These are phyloP conservation scores for Chiridota heheva DNA, from an alignment of 35 echinoderm and acorn worm genomes.

Conservation along the genomic window DNA sequence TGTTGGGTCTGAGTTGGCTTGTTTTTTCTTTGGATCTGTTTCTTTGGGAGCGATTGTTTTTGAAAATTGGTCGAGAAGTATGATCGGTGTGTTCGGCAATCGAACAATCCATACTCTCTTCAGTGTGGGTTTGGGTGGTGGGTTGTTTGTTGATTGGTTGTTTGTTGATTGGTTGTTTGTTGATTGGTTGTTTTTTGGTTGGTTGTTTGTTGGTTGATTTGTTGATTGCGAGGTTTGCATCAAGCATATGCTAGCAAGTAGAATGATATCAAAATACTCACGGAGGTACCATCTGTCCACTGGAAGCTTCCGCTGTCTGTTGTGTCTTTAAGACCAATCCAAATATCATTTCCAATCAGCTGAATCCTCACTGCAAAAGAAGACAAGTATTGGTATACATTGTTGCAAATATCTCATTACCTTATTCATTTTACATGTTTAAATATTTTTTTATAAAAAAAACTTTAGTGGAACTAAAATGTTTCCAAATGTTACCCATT, in stretches of 20 bases:
- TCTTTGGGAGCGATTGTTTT: too few species aligned
- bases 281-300: conserved; percentile 73
- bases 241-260: background rate
- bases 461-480: background rate
- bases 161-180: too few species aligned
- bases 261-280: conserved; percentile 33
- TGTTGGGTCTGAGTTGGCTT: too few species aligned
- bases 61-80: too few species aligned
- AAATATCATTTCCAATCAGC: conserved; percentile 34
- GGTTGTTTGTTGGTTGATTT: too few species aligned
- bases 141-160: too few species aligned
- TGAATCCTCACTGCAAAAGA: conserved; percentile 55
- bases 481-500: background rate
- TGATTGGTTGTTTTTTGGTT: too few species aligned
- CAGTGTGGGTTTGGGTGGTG: too few species aligned
- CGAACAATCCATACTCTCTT: too few species aligned
- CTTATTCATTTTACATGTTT: background rate
- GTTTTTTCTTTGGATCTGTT: too few species aligned
- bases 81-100: too few species aligned
- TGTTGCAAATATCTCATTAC: background rate
- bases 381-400: background rate
- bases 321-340: conserved; percentile 80
- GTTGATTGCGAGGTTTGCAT: too few species aligned
- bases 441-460: background rate
- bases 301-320: conserved; percentile 65